A percentile compares a stretch with the other conserved stretches of the same genome.
phyloP scores from a whole-genome alignment of 2,113 vertebrate species.

The Ondatra zibethicus region DNA sequence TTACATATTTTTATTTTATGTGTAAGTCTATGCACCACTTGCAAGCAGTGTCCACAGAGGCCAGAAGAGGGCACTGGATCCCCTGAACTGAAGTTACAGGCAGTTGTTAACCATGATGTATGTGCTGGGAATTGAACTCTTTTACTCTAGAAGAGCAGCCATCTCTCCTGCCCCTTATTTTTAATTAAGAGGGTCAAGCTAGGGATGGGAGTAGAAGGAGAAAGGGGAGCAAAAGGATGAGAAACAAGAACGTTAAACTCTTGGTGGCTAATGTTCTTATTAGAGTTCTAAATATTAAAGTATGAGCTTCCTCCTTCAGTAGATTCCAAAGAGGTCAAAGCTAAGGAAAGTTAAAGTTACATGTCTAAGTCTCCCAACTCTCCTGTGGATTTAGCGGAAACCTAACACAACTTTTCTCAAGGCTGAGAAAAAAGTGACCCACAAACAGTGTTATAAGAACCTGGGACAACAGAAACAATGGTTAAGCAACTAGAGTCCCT shows the following conservation, averaged over 20 bases:
- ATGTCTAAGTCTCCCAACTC: not conserved
- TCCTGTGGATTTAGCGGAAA: not conserved
- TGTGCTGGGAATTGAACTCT: not conserved
- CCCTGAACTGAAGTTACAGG: not conserved
- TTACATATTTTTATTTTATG: not conserved
- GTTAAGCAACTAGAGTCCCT: not conserved
- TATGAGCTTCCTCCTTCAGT: not conserved
- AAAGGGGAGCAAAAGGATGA: not conserved
- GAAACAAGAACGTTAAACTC: not conserved
- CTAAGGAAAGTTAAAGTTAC: constrained; percentile 20
- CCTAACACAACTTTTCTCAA: not conserved
- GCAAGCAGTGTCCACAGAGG: not conserved
- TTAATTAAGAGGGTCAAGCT: not conserved
- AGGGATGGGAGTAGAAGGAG: not conserved
- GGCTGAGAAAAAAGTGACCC: not conserved
- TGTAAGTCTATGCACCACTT: not conserved
- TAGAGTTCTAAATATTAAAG: constrained; percentile 9
- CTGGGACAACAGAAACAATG: not conserved
- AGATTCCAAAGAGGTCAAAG: not conserved
- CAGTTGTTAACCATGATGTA: not conserved
- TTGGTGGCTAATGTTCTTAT: not conserved
- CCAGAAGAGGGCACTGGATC: not conserved
- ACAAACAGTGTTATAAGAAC: not conserved
- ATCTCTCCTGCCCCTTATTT: not conserved
- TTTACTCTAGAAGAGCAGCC: not conserved